Base-by-base conservation (phyloP, 1,140 invertebrate species). In the Zaprionus kolodkinae region DNA sequence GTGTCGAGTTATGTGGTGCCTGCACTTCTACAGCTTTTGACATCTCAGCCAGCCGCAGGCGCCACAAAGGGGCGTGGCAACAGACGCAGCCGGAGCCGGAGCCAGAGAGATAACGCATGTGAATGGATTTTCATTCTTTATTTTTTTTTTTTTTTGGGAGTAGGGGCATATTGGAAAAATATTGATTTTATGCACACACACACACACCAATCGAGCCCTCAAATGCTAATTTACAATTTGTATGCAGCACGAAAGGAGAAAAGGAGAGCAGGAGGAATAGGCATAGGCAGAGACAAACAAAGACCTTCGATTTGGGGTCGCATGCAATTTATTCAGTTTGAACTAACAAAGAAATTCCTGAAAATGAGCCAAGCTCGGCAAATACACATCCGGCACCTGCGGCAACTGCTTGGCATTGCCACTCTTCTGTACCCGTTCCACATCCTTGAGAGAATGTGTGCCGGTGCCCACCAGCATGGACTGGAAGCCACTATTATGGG, bases 11-110 rank as follows among this genome's bases (percentile, higher is more conserved):
- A 38, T 67, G 48, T 56, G 52, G 57, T 10, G 33, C 4, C 57
- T 86, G 78, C 82, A 81, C 73, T 77, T 86, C 68, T 76, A 64
- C 54, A 50, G 72, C 68, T 54, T 86, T 82, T 87, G 83, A 79
- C 79, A 74, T 48, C 15, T 55, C 59, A 43, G 71, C 69, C 48
- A 60, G 25, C 33, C n/a, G 10, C 55, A 64, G 17, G 45, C 63
- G 3, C 27, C 21, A 21, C 21, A 52, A 73, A 40, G 15, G n/a
- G 40, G 40, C 40, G 69, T 21, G 38, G 38, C 6, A 50, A 43
- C 35, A 59, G 36, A 33, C 25, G 27, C 3, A 30, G 27, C 27
- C 3, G 27, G 27, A 30, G 27, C 27, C 27, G 27, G 3, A 30
- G 27, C 27, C 27, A 25, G 33, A 33, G 35, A 15, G 40, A 45